A percentile compares a stretch with the other conserved stretches of the same genome.
Conservation (phyloP, 1,140 invertebrate species). For the Drosophila grimshawi region DNA sequence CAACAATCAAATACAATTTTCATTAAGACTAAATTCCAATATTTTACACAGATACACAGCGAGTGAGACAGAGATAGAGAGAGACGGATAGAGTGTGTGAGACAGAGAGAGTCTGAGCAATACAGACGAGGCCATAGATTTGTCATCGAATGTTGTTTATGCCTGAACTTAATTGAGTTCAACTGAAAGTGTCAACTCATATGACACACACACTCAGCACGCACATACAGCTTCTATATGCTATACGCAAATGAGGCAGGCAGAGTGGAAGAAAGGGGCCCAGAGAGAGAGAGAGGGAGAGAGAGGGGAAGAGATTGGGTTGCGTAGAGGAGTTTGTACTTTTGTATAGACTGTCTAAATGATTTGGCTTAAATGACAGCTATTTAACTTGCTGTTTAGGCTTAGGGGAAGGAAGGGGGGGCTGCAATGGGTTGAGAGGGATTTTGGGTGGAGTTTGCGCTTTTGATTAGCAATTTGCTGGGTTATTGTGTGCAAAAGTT, state of each 20-base stretch:
- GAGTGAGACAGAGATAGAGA: not conserved
- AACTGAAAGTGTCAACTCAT: slow-evolving; percentile 81
- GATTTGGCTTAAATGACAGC: slow-evolving; percentile 37
- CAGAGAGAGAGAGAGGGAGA: not conserved
- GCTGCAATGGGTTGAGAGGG: not conserved
- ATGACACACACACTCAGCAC: slow-evolving; percentile 46
- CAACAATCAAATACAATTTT: slow-evolving; percentile 76
- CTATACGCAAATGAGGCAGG: slow-evolving; percentile 41
- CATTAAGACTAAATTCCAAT: slow-evolving; percentile 55
- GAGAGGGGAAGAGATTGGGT: not conserved
- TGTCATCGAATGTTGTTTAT: slow-evolving; percentile 74
- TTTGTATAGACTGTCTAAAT: slow-evolving; percentile 22
- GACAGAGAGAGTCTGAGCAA: not conserved
- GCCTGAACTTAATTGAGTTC: slow-evolving; percentile 74
- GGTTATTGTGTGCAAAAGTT: slow-evolving; percentile 49
- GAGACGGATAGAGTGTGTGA: not conserved
- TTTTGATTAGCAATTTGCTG: slow-evolving; percentile 64
- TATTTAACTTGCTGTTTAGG: slow-evolving; percentile 19
- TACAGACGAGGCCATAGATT: slow-evolving; percentile 25
- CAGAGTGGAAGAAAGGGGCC: not conserved
- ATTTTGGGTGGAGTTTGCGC: slow-evolving; percentile 12
- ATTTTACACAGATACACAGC: not conserved
- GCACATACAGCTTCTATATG: slow-evolving; percentile 30
- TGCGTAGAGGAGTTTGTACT: slow-evolving; percentile 6
- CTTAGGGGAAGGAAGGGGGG: not conserved